Evolutionary conservation across 2,113 vertebrate species (phyloP), one percentile per base, ranked within the genome.

Genomic region (Chascanopsetta lugubris): DNA sequence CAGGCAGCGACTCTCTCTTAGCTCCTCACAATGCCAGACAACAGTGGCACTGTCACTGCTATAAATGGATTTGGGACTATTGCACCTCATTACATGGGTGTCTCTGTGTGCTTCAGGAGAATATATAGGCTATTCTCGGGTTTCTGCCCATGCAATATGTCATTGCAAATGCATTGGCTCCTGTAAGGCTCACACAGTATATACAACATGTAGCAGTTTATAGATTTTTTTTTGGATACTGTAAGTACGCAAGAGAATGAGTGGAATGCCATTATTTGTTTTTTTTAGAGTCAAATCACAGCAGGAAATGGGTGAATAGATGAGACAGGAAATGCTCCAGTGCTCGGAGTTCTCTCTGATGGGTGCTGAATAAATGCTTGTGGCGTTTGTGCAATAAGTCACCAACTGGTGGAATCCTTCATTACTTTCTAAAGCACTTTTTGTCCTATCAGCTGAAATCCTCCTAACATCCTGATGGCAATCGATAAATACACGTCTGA

Each of bases 11-110:
- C 43, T 66, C 40, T 53, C 43, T 63, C 48, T 51, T 68, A 63
- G 68, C 62, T 26, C 71, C 64, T 61, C 62, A 26, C 21, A 55
- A 66, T 45, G 55, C 77, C 56, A 20, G 38, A 59, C 18, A 27
- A n/a, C 26, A 29, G 48, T 27, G 20, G n/a, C 25, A 72, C 50
- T 68, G 66, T 40, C 32, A 63, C 65, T 70, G 38, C 48, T 65
- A 12, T 71, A 43, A 64, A 77, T 77, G 58, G 64, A 67, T 78
- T 70, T 75, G 43, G 63, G 46, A 9, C 50, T 63, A 51, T 61
- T 2, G 18, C 60, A 60, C 38, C 46, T 81, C 47, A 73, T 61
- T 26, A 21, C 20, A 53, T 47, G 36, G 58, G 67, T 63, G 17
- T 17, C 29, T 73, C 56, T 64, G 53, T n/a, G 8, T 72, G 63